These are phyloP conservation scores for Drepanosiphum platanoidis DNA, from an alignment of 2,888 invertebrate species.

Conservation along the genomic window DNA sequence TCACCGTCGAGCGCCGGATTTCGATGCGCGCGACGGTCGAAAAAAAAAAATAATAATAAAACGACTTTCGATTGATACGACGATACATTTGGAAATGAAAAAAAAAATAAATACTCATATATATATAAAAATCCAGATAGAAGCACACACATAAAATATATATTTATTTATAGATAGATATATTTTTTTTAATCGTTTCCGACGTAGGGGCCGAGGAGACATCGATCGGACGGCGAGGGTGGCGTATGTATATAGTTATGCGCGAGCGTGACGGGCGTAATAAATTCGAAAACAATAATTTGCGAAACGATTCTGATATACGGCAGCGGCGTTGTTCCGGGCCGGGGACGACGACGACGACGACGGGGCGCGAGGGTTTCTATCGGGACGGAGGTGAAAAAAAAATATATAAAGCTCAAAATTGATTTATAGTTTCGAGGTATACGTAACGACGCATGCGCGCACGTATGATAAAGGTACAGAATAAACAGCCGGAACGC, in stretches of 20 bases:
- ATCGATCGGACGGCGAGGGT: conserved; percentile 6
- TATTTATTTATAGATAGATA: no score
- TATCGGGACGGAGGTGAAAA: not conserved
- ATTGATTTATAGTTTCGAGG: conserved; percentile 49
- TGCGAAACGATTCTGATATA: conserved; percentile 43
- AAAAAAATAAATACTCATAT: not conserved
- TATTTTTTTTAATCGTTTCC: conserved; percentile 31
- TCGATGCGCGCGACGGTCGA: no score
- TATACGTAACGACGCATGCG: not conserved
- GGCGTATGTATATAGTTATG: not conserved
- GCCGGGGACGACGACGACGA: no score
- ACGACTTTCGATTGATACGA: no score
- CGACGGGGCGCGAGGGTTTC: not conserved
- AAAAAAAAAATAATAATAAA: not conserved
- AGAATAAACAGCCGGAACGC: conserved; percentile 6
- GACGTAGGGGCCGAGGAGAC: conserved; percentile 4
- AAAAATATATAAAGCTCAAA: conserved; percentile 9
- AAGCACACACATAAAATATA: no score
- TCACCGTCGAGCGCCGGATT: no score
- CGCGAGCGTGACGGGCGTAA: conserved; percentile 40
- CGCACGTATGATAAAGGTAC: not conserved
- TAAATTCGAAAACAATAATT: conserved; percentile 53
- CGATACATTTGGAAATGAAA: not conserved
- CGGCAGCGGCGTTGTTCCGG: not conserved
- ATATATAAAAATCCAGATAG: no score